Base-by-base conservation (phyloP, 2,797 vertebrate genomes). In the Paedocypris micromegethes region DNA sequence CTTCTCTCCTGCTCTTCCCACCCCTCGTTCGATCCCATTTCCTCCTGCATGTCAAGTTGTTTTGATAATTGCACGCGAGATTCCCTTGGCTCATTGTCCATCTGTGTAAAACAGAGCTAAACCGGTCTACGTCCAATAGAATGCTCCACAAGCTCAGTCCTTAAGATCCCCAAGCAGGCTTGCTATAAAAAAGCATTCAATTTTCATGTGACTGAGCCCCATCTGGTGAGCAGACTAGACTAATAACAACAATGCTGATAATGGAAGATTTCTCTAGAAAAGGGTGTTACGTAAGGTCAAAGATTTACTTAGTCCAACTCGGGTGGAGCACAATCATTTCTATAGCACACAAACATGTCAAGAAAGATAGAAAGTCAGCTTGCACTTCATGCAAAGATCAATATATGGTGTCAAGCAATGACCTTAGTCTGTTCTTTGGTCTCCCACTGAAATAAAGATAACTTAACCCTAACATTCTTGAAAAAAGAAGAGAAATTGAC, bases 1-100 rank as follows among this genome's bases (percentile, higher is more conserved):
- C 88, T 90, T 83, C 86, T 88, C 86, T 82, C 85, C 81, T 82
- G 78, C 82, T 85, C 76, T 89, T 89, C 88, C 84, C 86, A 81
- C 60, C 62, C 68, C 71, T 86, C 85, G 83, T 90, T 89, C 86
- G 84, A 84, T 88, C 84, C 87, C 87, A 90, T 89, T 90, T 91
- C 88, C 88, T 89, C 84, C 83, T 81, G 80, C 75, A 58, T 70
- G 76, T 78, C 72, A 70, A 74, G 48, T 59, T 78, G 76, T 81
- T 86, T 83, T 84, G 86, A 89, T 85, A 83, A 85, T 72, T 79
- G 67, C 82, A 80, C 80, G 78, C 74, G 78, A 85, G 84, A 87
- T 85, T 89, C 86, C 83, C 84, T 72, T 79, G 83, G 84, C 86
- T 86, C 85, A 70, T 82, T 76, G 84, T 86, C 85, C 87, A 86